Base-by-base conservation (phyloP, 2,113 vertebrate genomes). In the Dunckerocampus dactyliophorus region DNA sequence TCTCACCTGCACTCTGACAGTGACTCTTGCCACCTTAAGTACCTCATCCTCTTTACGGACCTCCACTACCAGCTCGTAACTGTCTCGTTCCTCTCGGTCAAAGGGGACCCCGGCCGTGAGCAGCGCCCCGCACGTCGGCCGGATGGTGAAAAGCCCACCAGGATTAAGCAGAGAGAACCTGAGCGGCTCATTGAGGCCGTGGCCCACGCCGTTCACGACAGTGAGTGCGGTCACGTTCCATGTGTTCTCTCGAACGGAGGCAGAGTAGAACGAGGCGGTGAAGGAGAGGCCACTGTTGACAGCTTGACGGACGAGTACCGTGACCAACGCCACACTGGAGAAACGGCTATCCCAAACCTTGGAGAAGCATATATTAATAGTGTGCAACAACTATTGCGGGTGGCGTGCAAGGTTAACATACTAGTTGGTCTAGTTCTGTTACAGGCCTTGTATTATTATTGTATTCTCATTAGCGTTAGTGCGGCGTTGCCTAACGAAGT, bases 51-150 rank as follows among this genome's bases (percentile, higher is more conserved):
- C 95, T 20, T 93, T 91, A 71, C 92, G 94, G 52, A 93, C 95
- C 87, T 98, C 95, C 28, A 99, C 94, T 57, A 98, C 93, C 69
- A 99, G 65, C 67, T 98, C 93, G 14, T 95, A 98, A 1, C 92
- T 66, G 34, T 92, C 93, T 71, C 91, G 90, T 6, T 96, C 92
- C 73, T 99, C 97, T 4, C 97, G 88, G 79, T 99, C 95, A 12
- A 99, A 95, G 19, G 94, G 91, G 48, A 93, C 80, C 1, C 95
- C 95, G 0, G 92, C 92, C 39, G 95, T 98, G 79, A 94, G 89
- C 84, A 99, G 90, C 60, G 92, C 95, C 60, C 96, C 97, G 16
- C 94, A 95, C 21, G 95, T 97, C 9, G 93, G 86, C 63, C 92
- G 92, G 55, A 99, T 93, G 59, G 83, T 86, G 80, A 98, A 99